Percentiles rank a stretch among this genome's conserved stretches.
phyloP scores from a whole-genome alignment of 1,140 invertebrate genomes.

The Drosophila tani region DNA sequence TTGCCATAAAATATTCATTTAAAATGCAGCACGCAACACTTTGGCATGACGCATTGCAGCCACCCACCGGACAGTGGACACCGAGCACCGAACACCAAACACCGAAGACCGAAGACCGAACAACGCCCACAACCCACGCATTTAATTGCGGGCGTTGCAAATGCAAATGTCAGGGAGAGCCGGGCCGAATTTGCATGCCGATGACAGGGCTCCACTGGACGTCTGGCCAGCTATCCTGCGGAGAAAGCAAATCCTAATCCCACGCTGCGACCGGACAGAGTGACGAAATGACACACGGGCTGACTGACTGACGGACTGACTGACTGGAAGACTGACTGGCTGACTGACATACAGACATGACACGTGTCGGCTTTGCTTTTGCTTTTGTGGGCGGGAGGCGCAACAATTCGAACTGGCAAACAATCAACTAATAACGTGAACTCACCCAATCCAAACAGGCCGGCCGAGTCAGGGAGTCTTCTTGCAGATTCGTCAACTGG shows the following conservation, averaged over 20 bases:
- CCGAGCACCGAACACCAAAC: not conserved
- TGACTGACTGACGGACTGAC: not conserved
- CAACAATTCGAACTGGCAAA: constrained; percentile 48
- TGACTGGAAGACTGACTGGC: not conserved
- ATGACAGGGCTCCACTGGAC: constrained; percentile 58
- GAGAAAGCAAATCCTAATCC: constrained; percentile 55
- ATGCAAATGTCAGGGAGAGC: constrained; percentile 47
- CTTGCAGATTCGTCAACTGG: constrained; percentile 45
- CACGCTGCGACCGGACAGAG: constrained; percentile 6
- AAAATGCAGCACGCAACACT: constrained; percentile 82
- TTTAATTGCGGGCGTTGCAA: constrained; percentile 59
- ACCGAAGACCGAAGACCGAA: not conserved
- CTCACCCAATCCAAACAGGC: constrained; percentile 46
- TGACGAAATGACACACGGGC: constrained; percentile 24
- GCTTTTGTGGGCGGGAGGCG: constrained; percentile 34
- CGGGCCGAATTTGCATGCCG: constrained; percentile 55
- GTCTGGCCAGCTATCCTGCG: constrained; percentile 28
- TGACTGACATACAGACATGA: constrained; percentile 14
- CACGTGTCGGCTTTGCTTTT: constrained; percentile 23
- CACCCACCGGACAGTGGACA: constrained; percentile 12
- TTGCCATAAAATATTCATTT: constrained; percentile 80
- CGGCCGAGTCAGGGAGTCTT: not conserved
- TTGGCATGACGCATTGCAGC: constrained; percentile 65
- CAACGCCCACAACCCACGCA: constrained; percentile 33
- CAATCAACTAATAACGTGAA: constrained; percentile 55